Base-by-base conservation (phyloP, 2,113 vertebrate species). In the Mus spicilegus region DNA sequence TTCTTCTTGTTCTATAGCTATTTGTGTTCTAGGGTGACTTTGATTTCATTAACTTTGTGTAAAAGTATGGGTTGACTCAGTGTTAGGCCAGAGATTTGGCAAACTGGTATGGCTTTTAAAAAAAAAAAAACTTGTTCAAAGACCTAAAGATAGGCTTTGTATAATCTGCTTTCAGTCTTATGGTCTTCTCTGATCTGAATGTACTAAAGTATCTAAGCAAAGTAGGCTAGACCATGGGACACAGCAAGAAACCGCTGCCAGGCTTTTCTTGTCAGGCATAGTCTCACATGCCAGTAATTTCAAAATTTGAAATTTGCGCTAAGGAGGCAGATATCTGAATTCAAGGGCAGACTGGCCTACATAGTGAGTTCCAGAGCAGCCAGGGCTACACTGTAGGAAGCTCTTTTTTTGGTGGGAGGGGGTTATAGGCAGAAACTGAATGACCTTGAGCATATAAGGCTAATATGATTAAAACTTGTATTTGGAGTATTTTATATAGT, bases 41-140 rank as follows among this genome's bases (percentile, higher is more conserved):
- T 90, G 19, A 94, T 70, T 96, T 87, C 49, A 82, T 75, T 90
- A 75, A 76, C 28, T 89, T 49, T 26, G 13, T 87, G 80, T 86
- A 33, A 7, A 69, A 42, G 3, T 69, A 81, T 28, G 67, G 1
- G 19, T 69, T 22, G 42, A 33, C 39, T 46, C 26, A 65, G 58
- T 36, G 42, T 93, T 78, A 88, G 20, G 9, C 76, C 92, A 90
- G 87, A 63, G n/a, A 28, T 73, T 77, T 90, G 8, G 28, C 7
- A 69, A 39, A 86, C 8, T 51, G 63, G 19, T 4, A 17, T 87
- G 26, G 7, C 11, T 54, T 5, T 30, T 20, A 73, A 73, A 39
- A 36, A 51, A 13, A 58, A 58, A 56, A 56, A 14, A 95, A 81
- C 51, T 87, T 87, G 19, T 63, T 42, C 22, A 91, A 63, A 87